A percentile compares a stretch with the other conserved stretches of the same genome.
These are phyloP conservation scores for Andrena camellia DNA, from an alignment of 2,888 invertebrate species.

Conservation along the genomic window DNA sequence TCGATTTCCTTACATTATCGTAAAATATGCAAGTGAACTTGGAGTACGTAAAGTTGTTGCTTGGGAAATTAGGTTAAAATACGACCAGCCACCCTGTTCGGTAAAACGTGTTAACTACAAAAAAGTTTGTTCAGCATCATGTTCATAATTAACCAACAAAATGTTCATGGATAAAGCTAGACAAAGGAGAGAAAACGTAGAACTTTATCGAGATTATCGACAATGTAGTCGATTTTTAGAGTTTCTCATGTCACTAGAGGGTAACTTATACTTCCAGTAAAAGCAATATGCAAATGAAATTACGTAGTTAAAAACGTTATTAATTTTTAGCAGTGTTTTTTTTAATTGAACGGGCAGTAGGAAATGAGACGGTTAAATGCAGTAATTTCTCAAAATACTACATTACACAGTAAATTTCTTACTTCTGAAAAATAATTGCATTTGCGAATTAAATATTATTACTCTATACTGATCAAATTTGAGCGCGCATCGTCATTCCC, in stretches of 20 bases:
- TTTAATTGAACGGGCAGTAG: not conserved
- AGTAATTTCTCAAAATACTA: no score
- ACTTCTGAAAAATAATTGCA: no score
- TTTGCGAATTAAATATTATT: no score
- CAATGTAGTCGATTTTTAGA: constrained; percentile 40
- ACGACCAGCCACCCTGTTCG: not conserved
- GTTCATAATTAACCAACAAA: not conserved
- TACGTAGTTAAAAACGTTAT: not conserved
- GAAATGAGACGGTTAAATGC: not conserved
- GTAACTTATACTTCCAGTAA: constrained; percentile 39
- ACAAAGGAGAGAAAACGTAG: not conserved
- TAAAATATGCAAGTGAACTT: constrained; percentile 38
- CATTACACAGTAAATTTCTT: no score
- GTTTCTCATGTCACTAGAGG: constrained; percentile 8
- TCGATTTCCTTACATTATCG: constrained; percentile 26
- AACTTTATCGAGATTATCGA: constrained; percentile 54
- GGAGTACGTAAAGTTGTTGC: constrained; percentile 28
- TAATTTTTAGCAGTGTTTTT: not conserved
- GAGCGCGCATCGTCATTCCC: no score
- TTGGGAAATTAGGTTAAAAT: constrained; percentile 29
- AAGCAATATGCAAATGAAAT: not conserved
- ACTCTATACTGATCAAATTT: no score
- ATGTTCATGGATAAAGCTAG: not conserved
- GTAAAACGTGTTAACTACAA: constrained; percentile 13
- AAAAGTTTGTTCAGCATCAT: not conserved